Conservation (phyloP, 2,888 invertebrate genomes). For the Drosophila diplacantha region DNA sequence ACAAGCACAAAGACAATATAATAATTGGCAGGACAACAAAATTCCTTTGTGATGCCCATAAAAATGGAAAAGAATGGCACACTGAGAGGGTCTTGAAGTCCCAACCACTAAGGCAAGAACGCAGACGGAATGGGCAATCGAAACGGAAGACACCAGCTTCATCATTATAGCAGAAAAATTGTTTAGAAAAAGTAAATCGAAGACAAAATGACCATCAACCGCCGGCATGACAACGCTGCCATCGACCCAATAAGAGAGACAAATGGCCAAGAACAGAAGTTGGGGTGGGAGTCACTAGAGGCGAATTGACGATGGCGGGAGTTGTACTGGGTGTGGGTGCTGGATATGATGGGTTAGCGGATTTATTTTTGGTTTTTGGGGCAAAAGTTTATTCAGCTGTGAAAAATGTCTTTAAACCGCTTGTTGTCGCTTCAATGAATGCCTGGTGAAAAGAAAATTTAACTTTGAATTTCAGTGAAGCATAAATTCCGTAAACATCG, state of each 20-base stretch:
- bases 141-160: constrained; percentile 50
- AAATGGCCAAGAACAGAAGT: constrained; percentile 41
- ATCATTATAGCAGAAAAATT: constrained; percentile 62
- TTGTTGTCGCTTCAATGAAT: constrained; percentile 36
- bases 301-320: background rate
- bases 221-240: constrained; percentile 53
- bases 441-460: constrained; percentile 38
- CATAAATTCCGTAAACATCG: constrained; percentile 31
- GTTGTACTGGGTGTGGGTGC: background rate
- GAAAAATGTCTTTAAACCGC: constrained; percentile 57
- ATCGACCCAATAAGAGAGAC: constrained; percentile 45
- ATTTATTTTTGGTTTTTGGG: constrained; percentile 66
- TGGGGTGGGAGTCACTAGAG: background rate
- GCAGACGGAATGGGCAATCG: constrained; percentile 7
- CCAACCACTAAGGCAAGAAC: background rate
- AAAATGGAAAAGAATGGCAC: constrained; percentile 45
- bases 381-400: constrained; percentile 57
- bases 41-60: constrained; percentile 46
- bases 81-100: background rate
- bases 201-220: constrained; percentile 65
- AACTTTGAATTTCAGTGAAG: constrained; percentile 53
- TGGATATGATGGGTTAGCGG: constrained; percentile 46
- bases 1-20: constrained; percentile 49
- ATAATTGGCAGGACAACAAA: constrained; percentile 61
- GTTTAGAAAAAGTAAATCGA: constrained; percentile 68